Percentiles rank a stretch among this genome's conserved stretches.
These are phyloP conservation scores for Phacellophora camtschatica DNA, from an alignment of 30 jellyfish, hydroid and myxozoan genomes.

Conservation along the genomic window DNA sequence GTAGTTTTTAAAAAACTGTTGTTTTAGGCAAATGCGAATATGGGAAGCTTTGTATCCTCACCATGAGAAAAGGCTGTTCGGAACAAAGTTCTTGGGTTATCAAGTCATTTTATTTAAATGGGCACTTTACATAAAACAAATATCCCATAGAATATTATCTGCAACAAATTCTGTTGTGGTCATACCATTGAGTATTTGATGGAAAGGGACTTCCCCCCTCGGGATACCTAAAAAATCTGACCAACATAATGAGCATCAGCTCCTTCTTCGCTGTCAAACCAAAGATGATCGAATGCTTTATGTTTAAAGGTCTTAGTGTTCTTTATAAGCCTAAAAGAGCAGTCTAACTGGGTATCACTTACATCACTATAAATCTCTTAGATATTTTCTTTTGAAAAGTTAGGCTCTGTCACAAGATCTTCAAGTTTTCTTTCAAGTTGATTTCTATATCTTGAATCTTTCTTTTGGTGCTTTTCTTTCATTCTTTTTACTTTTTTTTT, in stretches of 20 bases:
- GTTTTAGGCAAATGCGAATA: no score
- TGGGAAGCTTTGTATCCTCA: no score
- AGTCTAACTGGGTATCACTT: not conserved
- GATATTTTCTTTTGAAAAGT: not conserved
- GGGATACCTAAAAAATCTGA: not conserved
- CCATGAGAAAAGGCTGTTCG: no score
- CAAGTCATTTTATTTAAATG: no score
- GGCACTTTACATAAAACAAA: not conserved
- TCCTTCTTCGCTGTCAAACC: not conserved
- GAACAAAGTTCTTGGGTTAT: no score
- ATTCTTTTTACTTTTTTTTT: no score
- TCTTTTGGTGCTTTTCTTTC: not conserved
- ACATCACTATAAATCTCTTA: not conserved
- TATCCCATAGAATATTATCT: not conserved
- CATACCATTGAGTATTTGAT: not conserved
- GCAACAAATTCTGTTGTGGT: not conserved
- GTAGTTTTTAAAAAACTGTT: no score
- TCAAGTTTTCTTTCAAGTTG: not conserved
- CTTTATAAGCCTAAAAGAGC: not conserved
- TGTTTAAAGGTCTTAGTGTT: not conserved
- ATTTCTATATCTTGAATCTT: not conserved
- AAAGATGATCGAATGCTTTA: not conserved
- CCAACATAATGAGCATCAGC: slow-evolving; percentile 1
- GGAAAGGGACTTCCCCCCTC: slow-evolving; percentile 11
- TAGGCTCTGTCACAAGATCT: not conserved